Evolutionary conservation across 2,113 vertebrate species (phyloP), one percentile per base, ranked within the genome.

Genomic region (Drymodes brunneopygia): DNA sequence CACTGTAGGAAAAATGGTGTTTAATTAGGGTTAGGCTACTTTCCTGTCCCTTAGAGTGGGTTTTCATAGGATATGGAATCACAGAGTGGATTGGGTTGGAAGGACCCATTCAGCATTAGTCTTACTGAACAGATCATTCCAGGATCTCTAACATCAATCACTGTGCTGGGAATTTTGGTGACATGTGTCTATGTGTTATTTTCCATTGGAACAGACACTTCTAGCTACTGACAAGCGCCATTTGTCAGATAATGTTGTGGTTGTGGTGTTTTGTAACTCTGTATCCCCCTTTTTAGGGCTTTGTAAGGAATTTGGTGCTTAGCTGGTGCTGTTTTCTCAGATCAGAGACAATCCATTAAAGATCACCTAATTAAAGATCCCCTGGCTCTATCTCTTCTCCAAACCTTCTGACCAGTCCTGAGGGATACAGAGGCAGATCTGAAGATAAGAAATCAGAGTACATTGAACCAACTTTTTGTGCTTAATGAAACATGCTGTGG

Each of bases 11-110:
- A 45, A 83, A 90, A 24, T 2, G 19, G 6, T 45, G 9, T 35
- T 57, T 72, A 19, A 15, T 75, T 57, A 60, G 9, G 12, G 23
- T 56, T 40, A 45, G 58, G 50, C 24, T 31, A 0, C 25, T 40
- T 56, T 54, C 5, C 18, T 10, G 4, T n/a, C 31, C 33, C 9
- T 42, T 33, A 7, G 0, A n/a, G 20, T 25, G 35, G 3, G 1
- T 44, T 70, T 73, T 66, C 29, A 4, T 15, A 17, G 62, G 16
- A 2, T 45, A 2, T 36, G 20, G 56, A 27, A 45, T 74, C 51
- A 57, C 22, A n/a, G 77, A 45, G 16, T 75, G 71, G 38, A 10
- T 6, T 65, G 44, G 61, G 7, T 40, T 82, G 24, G 70, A 47
- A 61, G 61, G 21, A 19, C 29, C 24, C 42, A 42, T 42, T 54